phyloP scores from a whole-genome alignment of 2,113 vertebrate species.

The Clarias macrocephalus region DNA sequence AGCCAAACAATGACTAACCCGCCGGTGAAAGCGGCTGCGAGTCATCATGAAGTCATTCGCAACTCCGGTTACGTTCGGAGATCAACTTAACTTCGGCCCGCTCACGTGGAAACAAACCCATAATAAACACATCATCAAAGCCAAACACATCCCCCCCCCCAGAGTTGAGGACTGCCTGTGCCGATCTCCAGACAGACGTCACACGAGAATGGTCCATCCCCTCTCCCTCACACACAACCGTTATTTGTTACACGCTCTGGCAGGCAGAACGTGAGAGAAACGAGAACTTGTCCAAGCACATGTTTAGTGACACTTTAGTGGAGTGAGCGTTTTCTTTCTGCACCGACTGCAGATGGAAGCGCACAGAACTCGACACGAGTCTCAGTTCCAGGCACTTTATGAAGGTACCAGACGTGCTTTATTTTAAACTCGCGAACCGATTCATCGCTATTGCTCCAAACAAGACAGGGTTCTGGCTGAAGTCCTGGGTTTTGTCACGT shows the following conservation, averaged over 20 bases:
- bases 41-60: constrained; percentile 16
- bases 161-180: neutral
- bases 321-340: constrained; percentile 29
- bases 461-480: constrained; percentile 1
- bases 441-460: neutral
- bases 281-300: constrained; percentile 51
- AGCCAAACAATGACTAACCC: constrained; percentile 26
- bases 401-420: neutral
- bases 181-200: neutral
- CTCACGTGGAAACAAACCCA: neutral
- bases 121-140: neutral
- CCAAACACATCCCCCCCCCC: neutral
- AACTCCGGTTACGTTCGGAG: neutral
- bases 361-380: neutral
- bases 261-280: constrained; percentile 43
- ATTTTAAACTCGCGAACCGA: neutral
- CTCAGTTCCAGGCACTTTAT: neutral
- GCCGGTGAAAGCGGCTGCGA: constrained; percentile 10
- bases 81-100: neutral
- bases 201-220: neutral
- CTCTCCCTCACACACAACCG: neutral
- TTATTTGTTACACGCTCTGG: constrained; percentile 47
- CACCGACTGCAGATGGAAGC: constrained; percentile 25
- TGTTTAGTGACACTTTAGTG: constrained; percentile 28
- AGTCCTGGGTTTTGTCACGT: neutral